Evolutionary conservation across 2,888 invertebrate genomes (phyloP).

Genomic region (Lasius platythorax): DNA sequence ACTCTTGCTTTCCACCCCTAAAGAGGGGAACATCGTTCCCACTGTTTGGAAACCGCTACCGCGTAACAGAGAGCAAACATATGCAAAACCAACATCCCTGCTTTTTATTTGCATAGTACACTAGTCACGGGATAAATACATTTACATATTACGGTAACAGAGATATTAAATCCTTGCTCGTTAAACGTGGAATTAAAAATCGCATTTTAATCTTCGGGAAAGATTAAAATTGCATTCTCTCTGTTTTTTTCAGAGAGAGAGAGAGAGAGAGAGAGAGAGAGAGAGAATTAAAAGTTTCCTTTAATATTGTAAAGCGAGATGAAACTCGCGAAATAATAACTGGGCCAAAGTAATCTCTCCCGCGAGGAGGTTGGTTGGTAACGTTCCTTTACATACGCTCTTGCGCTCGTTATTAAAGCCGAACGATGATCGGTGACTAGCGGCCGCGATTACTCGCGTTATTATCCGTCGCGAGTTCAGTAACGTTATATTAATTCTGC

Average conservation of each 20-base stretch:
- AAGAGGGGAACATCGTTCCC: slow-evolving; percentile 3
- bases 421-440: not conserved
- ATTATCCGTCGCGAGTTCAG: slow-evolving; percentile 18
- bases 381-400: not conserved
- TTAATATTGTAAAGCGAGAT: not conserved
- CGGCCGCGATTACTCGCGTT: slow-evolving; percentile 14
- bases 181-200: slow-evolving; percentile 12
- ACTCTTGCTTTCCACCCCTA: not conserved
- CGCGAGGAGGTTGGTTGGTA: not conserved
- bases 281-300: slow-evolving; percentile 8
- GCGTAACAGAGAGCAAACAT: slow-evolving; percentile 33
- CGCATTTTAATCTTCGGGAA: not conserved
- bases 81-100: slow-evolving; percentile 40
- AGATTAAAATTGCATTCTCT: slow-evolving; percentile 2
- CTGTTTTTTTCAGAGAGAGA: not conserved
- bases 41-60: slow-evolving; percentile 41
- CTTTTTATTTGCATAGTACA: slow-evolving; percentile 34
- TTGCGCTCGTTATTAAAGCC: not conserved
- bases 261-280: not conserved
- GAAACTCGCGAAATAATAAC: not conserved
- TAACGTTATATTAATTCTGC: slow-evolving; percentile 54
- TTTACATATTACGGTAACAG: slow-evolving; percentile 8
- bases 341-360: not conserved
- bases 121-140: slow-evolving; percentile 32
- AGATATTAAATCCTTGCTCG: slow-evolving; percentile 7